Evolutionary conservation across 2,113 vertebrate genomes (phyloP).

Genomic region (Nothoprocta pentlandii): DNA sequence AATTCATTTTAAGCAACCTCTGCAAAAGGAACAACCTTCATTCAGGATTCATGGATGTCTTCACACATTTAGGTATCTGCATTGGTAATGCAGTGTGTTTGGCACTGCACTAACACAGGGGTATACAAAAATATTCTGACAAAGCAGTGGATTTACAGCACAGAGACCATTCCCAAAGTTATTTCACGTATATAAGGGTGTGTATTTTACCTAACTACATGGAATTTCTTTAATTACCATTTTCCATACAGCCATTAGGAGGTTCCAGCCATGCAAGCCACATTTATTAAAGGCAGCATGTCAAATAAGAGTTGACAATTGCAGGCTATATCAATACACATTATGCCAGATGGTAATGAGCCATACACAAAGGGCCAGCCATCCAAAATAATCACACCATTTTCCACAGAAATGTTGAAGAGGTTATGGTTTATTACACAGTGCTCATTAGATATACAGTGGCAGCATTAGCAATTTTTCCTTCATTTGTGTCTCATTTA

Average conservation of each 20-base stretch:
- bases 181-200: slow-evolving; percentile 29
- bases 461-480: slow-evolving; percentile 85
- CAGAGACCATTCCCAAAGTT: slow-evolving; percentile 21
- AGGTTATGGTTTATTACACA: slow-evolving; percentile 91
- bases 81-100: neutral
- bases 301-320: slow-evolving; percentile 96
- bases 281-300: slow-evolving; percentile 96
- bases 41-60: neutral
- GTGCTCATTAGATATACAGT: slow-evolving; percentile 85
- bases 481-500: slow-evolving; percentile 85
- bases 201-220: slow-evolving; percentile 64
- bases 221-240: slow-evolving; percentile 78
- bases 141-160: neutral
- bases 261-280: slow-evolving; percentile 85
- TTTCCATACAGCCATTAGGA: slow-evolving; percentile 83
- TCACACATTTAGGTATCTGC: neutral
- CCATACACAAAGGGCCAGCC: slow-evolving; percentile 85
- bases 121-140: neutral
- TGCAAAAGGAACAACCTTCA: neutral
- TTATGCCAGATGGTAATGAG: slow-evolving; percentile 94
- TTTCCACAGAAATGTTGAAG: slow-evolving; percentile 86
- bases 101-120: neutral
- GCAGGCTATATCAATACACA: slow-evolving; percentile 95
- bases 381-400: slow-evolving; percentile 87
- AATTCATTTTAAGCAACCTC: neutral